Evolutionary conservation across 2,888 invertebrate species (phyloP).

Genomic region (Octodonta nipae): DNA sequence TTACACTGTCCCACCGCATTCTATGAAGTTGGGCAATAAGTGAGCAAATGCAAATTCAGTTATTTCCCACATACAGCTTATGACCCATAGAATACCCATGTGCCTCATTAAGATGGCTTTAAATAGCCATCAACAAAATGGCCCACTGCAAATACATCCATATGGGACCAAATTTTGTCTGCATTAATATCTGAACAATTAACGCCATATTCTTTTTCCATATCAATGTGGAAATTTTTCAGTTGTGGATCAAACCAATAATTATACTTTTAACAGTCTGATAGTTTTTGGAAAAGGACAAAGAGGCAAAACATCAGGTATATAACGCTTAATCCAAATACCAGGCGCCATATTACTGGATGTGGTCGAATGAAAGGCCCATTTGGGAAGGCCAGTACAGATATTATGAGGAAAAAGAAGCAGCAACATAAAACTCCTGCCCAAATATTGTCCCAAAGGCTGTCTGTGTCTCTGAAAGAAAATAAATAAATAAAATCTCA

Average conservation of each 20-base stretch:
- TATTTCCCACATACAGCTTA: conserved; percentile 98
- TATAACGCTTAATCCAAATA: conserved; percentile 86
- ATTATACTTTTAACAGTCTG: conserved; percentile 81
- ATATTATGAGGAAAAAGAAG: conserved; percentile 92
- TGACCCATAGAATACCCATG: conserved; percentile 92
- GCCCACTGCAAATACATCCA: conserved; percentile 93
- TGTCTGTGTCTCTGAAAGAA: conserved; percentile 70
- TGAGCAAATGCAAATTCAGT: conserved; percentile 96
- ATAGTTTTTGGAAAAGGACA: conserved; percentile 88
- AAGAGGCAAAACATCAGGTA: conserved; percentile 72
- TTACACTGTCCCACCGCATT: conserved; percentile 98
- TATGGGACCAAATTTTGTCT: conserved; percentile 78
- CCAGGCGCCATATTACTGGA: conserved; percentile 94
- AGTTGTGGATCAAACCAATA: conserved; percentile 92
- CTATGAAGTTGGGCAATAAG: conserved; percentile 87
- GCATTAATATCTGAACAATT: conserved; percentile 89
- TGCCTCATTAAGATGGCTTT: conserved; percentile 86
- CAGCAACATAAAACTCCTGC: conserved; percentile 84
- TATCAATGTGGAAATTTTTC: conserved; percentile 76
- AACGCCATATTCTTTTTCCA: conserved; percentile 95
- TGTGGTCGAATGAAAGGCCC: conserved; percentile 97
- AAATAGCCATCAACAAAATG: conserved; percentile 97
- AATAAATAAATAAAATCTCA: no score
- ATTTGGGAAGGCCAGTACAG: conserved; percentile 94
- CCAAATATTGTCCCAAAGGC: conserved; percentile 85